Evolutionary conservation across 2,888 invertebrate species (phyloP).

Genomic region (Brassicogethes aeneus): DNA sequence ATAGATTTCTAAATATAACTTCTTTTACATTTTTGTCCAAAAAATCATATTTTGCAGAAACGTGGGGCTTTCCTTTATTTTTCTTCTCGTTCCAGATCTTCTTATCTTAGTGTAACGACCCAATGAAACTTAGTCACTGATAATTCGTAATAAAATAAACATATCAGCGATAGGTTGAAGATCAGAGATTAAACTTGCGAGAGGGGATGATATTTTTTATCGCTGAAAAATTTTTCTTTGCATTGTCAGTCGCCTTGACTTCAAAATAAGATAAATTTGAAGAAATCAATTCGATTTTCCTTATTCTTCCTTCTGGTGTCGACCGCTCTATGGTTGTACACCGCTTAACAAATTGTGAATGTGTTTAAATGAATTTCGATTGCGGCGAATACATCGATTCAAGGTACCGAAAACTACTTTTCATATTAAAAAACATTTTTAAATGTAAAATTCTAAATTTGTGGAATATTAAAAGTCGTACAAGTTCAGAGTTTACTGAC

Average conservation of each 20-base stretch:
- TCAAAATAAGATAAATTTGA: no score
- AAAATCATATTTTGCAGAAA: no score
- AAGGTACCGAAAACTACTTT: no score
- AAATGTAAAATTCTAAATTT: no score
- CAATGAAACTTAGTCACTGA: background rate
- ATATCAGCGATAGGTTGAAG: background rate
- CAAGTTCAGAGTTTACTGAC: no score
- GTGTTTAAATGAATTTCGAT: conserved; percentile 8
- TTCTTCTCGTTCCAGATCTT: background rate
- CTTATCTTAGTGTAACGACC: background rate
- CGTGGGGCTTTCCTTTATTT: no score
- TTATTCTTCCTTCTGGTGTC: background rate
- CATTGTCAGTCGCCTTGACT: no score
- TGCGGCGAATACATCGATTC: background rate
- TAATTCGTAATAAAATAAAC: background rate
- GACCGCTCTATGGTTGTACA: background rate
- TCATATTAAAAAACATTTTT: no score
- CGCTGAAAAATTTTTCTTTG: no score
- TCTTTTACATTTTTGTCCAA: no score
- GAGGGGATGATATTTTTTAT: background rate
- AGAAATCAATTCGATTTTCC: background rate
- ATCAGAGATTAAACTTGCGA: background rate
- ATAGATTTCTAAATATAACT: no score
- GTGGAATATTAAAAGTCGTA: no score
- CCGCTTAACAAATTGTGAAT: conserved; percentile 16